Evolutionary conservation across 2,888 invertebrate species (phyloP), one percentile per base, ranked within the genome.

Genomic region (Melolontha melolontha): DNA sequence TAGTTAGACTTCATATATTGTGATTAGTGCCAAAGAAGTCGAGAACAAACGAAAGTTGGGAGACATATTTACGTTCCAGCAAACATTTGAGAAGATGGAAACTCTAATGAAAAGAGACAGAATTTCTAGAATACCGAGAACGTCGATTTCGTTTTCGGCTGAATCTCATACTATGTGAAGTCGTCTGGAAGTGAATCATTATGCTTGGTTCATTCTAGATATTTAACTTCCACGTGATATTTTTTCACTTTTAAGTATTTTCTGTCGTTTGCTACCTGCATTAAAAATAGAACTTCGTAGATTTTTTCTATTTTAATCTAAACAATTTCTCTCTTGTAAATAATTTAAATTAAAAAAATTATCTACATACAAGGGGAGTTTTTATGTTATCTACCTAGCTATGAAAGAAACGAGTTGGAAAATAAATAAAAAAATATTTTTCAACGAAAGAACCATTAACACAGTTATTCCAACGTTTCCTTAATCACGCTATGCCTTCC

Each of bases 31-130:
- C 73, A 73, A 74, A 74, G 71, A 59, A 74, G 72, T 68, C 70
- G 69, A 72, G 72, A 76, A 73, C 75, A 75, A 76, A 75, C 74
- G 73, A 73, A 76, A 74, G 71, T 74, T 67, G 67, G 68, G 74
- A 70, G 75, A 75, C 75, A 74, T 76, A 71, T 74, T 76, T 75
- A 76, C 75, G 74, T 74, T 72, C 69, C 69, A 72, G 72, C 74
- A 73, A 74, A 74, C 75, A 74, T 71, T 71, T 69, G 71, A 74
- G 75, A 75, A 73, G 73, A 73, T 71, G 73, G 71, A 62, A 71
- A 64, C 64, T 70, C 71, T 73, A 72, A 75, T 73, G 72, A 70
- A 70, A 68, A 70, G 69, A 66, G 68, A 72, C 65, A 65, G 72
- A 73, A 65, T 69, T 74, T 74, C 74, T 41, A 59, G 66, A 50